A percentile compares a stretch with the other conserved stretches of the same genome.
phyloP scores from a whole-genome alignment of 2,888 invertebrate species.

The Ormia ochracea region DNA sequence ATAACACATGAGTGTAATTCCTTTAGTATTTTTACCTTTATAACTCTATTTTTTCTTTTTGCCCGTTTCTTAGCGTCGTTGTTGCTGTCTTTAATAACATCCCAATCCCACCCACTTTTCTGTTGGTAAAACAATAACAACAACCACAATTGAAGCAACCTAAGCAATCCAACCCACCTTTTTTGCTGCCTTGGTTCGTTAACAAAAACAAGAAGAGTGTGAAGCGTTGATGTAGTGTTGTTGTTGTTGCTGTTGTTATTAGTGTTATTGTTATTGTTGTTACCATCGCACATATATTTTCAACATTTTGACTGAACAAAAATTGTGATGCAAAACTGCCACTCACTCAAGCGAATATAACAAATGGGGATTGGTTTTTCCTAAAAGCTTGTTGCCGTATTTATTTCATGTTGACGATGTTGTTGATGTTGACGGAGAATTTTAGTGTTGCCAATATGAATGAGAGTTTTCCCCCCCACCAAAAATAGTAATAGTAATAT shows the following conservation, averaged over 20 bases:
- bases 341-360: constrained; percentile 77
- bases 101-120: constrained; percentile 60
- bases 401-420: constrained; percentile 53
- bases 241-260: constrained; percentile 24
- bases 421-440: constrained; percentile 48
- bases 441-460: constrained; percentile 17
- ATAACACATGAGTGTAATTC: constrained; percentile 40
- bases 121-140: constrained; percentile 26
- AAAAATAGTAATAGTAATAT: too few relatives aligned
- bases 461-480: neutral
- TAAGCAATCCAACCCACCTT: constrained; percentile 61
- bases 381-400: constrained; percentile 67
- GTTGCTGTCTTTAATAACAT: constrained; percentile 36
- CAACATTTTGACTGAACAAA: constrained; percentile 60
- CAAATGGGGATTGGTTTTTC: constrained; percentile 78
- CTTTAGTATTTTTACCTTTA: constrained; percentile 52
- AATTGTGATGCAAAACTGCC: constrained; percentile 74
- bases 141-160: constrained; percentile 27
- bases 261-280: constrained; percentile 20
- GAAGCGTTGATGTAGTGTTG: constrained; percentile 33
- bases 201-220: constrained; percentile 44
- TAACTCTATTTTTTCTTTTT: constrained; percentile 26
- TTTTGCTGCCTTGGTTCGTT: constrained; percentile 20
- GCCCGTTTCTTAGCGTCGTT: constrained; percentile 19
- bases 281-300: constrained; percentile 32